phyloP scores from a whole-genome alignment of 1,140 invertebrate genomes.

The Fopius arisanus region DNA sequence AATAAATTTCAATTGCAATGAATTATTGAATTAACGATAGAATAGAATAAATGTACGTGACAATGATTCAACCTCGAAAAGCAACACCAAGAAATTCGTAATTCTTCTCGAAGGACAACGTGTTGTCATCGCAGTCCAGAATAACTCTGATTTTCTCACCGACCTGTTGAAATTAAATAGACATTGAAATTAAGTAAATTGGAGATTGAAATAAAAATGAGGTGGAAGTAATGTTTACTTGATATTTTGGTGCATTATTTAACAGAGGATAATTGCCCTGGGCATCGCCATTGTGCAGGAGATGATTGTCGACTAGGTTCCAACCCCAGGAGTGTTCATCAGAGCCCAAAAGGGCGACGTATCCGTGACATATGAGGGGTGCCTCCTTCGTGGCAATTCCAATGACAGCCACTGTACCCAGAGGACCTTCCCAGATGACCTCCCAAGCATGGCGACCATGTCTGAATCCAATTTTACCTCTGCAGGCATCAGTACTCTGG shows the following conservation, averaged over 20 bases:
- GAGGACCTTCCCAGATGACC: slow-evolving; percentile 97
- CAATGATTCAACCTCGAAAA: slow-evolving; percentile 79
- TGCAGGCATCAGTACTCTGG: slow-evolving; percentile 96
- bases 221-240: slow-evolving; percentile 70
- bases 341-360: slow-evolving; percentile 91
- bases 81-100: slow-evolving; percentile 98
- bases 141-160: slow-evolving; percentile 96
- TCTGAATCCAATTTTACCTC: slow-evolving; percentile 93
- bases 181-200: slow-evolving; percentile 17
- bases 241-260: slow-evolving; percentile 98
- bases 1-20: slow-evolving; percentile 38
- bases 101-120: slow-evolving; percentile 97
- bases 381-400: slow-evolving; percentile 96
- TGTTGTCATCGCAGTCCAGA: slow-evolving; percentile 96
- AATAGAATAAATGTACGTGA: slow-evolving; percentile 30
- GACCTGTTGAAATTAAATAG: slow-evolving; percentile 73
- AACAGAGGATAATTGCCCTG: slow-evolving; percentile 94
- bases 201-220: not conserved
- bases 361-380: slow-evolving; percentile 89
- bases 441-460: slow-evolving; percentile 97
- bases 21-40: slow-evolving; percentile 23
- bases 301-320: slow-evolving; percentile 98
- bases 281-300: slow-evolving; percentile 95
- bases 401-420: slow-evolving; percentile 94
- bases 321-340: slow-evolving; percentile 99